Evolutionary conservation across 1,140 invertebrate genomes (phyloP).

Genomic region (Mactra quadrangularis): DNA sequence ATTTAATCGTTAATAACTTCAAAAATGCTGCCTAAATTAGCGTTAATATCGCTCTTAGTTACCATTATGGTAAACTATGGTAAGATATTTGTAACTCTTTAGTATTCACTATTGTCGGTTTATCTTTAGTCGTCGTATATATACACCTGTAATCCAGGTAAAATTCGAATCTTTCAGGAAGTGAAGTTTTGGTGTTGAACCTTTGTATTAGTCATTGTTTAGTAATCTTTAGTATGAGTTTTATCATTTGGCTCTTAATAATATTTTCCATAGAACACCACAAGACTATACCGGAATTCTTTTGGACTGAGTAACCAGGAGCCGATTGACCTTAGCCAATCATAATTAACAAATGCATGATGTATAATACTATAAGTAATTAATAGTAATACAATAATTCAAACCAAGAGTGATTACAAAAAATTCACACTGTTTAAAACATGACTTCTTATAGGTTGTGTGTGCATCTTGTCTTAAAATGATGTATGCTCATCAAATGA

Average conservation of each 20-base stretch:
- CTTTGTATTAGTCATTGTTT: not conserved
- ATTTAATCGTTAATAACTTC: too few species aligned
- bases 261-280: too few species aligned
- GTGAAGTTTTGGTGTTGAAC: not conserved
- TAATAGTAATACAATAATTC: too few species aligned
- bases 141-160: slow-evolving; percentile 35
- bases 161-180: slow-evolving; percentile 21
- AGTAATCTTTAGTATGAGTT: not conserved
- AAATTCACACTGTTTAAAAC: too few species aligned
- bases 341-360: not conserved
- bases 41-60: not conserved
- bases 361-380: not conserved
- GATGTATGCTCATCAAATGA: too few species aligned
- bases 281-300: too few species aligned
- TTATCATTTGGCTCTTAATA: not conserved
- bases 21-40: slow-evolving; percentile 5
- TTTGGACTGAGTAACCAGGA: too few species aligned
- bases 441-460: too few species aligned
- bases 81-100: not conserved
- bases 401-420: too few species aligned
- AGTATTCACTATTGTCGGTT: not conserved
- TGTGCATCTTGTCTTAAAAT: too few species aligned
- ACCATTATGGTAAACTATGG: slow-evolving; percentile 4
- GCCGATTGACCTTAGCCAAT: too few species aligned
- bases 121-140: too few species aligned